Evolutionary conservation across 2,113 vertebrate genomes (phyloP).

Genomic region (Upupa epops): DNA sequence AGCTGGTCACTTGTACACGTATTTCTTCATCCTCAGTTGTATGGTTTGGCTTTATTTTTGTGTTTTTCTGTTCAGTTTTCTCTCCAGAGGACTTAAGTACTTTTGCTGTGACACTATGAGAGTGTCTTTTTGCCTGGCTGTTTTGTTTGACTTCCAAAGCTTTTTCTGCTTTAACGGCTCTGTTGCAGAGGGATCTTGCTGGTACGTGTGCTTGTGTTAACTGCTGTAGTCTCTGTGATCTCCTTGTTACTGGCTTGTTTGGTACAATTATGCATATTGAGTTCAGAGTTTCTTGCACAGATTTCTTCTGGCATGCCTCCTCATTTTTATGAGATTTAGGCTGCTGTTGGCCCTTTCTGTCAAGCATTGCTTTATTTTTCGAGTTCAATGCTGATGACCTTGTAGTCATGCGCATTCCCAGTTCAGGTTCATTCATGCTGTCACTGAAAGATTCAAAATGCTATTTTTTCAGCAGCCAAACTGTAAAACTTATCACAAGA

Average conservation of each 20-base stretch:
- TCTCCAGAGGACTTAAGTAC: slow-evolving; percentile 45
- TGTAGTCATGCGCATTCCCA: slow-evolving; percentile 62
- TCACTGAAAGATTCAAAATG: slow-evolving; percentile 45
- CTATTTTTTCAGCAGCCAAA: slow-evolving; percentile 42
- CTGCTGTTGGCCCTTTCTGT: slow-evolving; percentile 44
- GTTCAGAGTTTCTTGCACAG: slow-evolving; percentile 39
- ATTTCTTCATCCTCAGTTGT: slow-evolving; percentile 29
- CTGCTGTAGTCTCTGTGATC: slow-evolving; percentile 76
- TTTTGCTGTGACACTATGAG: slow-evolving; percentile 34
- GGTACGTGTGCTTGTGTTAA: slow-evolving; percentile 58
- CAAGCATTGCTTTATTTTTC: slow-evolving; percentile 9
- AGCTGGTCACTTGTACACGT: slow-evolving; percentile 29
- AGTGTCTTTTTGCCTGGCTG: slow-evolving; percentile 32
- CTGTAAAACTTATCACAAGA: slow-evolving; percentile 1
- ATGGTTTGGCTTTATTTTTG: slow-evolving; percentile 53
- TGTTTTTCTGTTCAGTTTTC: slow-evolving; percentile 51
- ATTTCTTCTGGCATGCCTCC: slow-evolving; percentile 64
- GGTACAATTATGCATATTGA: neutral
- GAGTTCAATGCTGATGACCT: slow-evolving; percentile 49
- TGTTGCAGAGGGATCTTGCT: slow-evolving; percentile 67
- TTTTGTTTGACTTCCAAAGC: slow-evolving; percentile 49
- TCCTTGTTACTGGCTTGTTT: slow-evolving; percentile 63
- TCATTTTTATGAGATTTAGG: slow-evolving; percentile 57
- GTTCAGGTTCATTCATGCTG: slow-evolving; percentile 36
- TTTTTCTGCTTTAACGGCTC: slow-evolving; percentile 65